These are phyloP conservation scores for Gorsachius goisagi DNA, from an alignment of 2,113 vertebrate species.

Conservation along the genomic window DNA sequence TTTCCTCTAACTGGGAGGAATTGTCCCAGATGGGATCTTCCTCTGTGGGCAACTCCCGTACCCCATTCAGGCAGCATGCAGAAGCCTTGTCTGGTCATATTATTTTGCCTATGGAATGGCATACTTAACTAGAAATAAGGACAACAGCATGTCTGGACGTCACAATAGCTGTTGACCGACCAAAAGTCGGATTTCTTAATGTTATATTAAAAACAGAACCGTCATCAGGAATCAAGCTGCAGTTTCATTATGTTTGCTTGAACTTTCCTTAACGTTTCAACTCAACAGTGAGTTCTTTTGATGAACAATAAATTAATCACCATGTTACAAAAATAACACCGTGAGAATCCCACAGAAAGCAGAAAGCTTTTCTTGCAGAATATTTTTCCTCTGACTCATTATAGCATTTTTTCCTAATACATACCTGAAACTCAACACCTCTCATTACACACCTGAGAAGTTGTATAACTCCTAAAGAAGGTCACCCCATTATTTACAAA, in stretches of 20 bases:
- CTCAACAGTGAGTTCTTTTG: neutral
- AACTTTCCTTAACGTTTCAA: neutral
- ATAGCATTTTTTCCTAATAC: neutral
- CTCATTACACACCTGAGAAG: neutral
- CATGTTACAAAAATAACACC: neutral
- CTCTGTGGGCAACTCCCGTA: neutral
- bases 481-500: neutral
- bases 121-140: neutral
- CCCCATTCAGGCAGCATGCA: neutral
- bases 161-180: neutral
- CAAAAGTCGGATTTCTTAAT: neutral
- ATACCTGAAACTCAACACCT: neutral
- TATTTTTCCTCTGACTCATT: slow-evolving; percentile 11
- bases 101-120: neutral
- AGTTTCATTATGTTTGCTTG: neutral
- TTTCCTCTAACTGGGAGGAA: neutral
- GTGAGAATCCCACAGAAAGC: neutral
- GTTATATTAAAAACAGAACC: neutral
- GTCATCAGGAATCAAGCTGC: neutral
- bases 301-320: neutral
- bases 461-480: neutral
- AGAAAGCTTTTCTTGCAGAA: neutral
- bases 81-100: neutral
- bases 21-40: neutral
- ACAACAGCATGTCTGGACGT: neutral